phyloP scores from a whole-genome alignment of 2,113 vertebrate genomes.

The Phaethornis superciliosus region DNA sequence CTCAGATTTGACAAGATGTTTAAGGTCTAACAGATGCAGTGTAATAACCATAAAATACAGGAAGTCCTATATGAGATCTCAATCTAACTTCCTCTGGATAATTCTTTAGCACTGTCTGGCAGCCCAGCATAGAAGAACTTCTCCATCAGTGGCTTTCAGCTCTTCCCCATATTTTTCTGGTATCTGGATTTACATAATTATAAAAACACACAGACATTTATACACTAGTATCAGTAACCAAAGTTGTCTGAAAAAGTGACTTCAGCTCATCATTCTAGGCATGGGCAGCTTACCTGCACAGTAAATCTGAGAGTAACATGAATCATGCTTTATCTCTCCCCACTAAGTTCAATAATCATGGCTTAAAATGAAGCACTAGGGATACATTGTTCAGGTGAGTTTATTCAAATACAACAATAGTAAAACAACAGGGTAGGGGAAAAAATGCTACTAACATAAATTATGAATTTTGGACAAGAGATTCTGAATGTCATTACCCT shows the following conservation, averaged over 20 bases:
- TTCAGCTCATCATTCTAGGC: neutral
- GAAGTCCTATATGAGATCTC: neutral
- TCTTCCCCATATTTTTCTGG: neutral
- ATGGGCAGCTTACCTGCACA: neutral
- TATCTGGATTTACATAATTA: neutral
- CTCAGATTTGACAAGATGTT: neutral
- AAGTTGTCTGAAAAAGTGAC: neutral
- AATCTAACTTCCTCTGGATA: neutral
- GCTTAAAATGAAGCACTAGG: slow-evolving; percentile 54
- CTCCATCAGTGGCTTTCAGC: neutral
- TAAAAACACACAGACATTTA: neutral
- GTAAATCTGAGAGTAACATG: neutral
- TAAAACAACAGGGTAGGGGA: slow-evolving; percentile 49
- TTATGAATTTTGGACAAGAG: slow-evolving; percentile 25
- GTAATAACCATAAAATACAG: neutral
- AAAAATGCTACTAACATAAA: slow-evolving; percentile 52
- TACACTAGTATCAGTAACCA: neutral
- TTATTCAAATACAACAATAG: slow-evolving; percentile 72
- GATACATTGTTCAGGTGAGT: slow-evolving; percentile 39
- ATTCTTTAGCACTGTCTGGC: neutral
- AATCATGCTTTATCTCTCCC: neutral
- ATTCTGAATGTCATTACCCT: neutral
- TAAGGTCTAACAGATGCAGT: neutral
- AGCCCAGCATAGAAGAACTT: neutral
- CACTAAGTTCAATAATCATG: neutral